These are phyloP conservation scores for Pinctada fucata DNA, from an alignment of 2,888 invertebrate genomes.

Conservation along the genomic window DNA sequence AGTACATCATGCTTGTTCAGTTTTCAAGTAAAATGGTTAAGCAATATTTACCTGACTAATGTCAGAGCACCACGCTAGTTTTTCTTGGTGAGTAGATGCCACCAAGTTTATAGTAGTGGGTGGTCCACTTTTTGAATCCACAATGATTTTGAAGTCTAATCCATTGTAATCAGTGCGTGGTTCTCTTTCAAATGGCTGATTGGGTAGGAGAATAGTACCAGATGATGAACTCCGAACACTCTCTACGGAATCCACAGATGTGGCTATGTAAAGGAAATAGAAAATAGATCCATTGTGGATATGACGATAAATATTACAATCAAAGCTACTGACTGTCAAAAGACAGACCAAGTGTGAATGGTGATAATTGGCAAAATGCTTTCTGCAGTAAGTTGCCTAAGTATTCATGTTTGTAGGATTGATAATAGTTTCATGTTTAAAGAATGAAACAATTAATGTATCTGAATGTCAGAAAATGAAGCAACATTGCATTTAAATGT, in stretches of 20 bases:
- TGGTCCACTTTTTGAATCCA: conserved; percentile 83
- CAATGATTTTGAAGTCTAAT: conserved; percentile 85
- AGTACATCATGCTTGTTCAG: too few relatives aligned
- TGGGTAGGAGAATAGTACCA: conserved; percentile 64
- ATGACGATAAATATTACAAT: neutral
- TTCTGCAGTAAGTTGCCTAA: too few relatives aligned
- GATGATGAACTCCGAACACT: conserved; percentile 70
- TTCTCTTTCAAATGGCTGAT: conserved; percentile 57
- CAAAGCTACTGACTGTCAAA: too few relatives aligned
- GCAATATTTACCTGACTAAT: conserved; percentile 83
- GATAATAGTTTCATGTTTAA: too few relatives aligned
- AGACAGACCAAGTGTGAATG: too few relatives aligned
- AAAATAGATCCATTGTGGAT: neutral
- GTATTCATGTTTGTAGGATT: too few relatives aligned
- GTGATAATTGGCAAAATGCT: too few relatives aligned
- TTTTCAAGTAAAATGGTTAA: too few relatives aligned
- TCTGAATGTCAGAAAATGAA: too few relatives aligned
- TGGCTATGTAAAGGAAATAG: conserved; percentile 57
- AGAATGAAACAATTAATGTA: too few relatives aligned
- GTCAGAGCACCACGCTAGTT: conserved; percentile 95
- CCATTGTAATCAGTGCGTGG: conserved; percentile 79
- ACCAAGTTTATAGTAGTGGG: conserved; percentile 82
- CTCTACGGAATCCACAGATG: conserved; percentile 71
- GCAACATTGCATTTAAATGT: too few relatives aligned
- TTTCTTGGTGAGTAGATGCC: conserved; percentile 90